phyloP scores from a whole-genome alignment of 2,888 invertebrate species.

The Bruchidius siliquastri region DNA sequence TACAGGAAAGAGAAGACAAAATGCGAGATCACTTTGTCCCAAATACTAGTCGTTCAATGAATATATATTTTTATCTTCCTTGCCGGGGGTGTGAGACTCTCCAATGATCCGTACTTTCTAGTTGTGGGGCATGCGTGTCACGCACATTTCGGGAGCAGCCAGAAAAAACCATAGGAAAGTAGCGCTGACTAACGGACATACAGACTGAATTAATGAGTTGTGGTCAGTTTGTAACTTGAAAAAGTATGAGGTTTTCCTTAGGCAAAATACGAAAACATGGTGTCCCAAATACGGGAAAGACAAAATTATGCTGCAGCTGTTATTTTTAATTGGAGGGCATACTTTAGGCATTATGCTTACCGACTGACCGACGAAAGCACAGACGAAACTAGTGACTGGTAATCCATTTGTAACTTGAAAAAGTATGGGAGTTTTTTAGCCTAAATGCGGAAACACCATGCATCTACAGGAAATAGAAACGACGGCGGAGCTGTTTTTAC shows the following conservation, averaged over 20 bases:
- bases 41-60: too few species aligned
- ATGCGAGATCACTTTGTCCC: too few species aligned
- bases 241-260: neutral
- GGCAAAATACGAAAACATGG: neutral
- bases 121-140: too few species aligned
- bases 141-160: constrained; percentile 18
- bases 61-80: too few species aligned
- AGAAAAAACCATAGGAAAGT: neutral
- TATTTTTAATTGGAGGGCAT: too few species aligned
- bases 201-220: neutral
- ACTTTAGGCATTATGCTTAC: too few species aligned
- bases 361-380: neutral
- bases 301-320: too few species aligned
- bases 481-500: too few species aligned
- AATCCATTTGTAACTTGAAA: neutral
- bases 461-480: neutral
- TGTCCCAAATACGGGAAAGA: neutral
- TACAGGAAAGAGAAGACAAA: neutral
- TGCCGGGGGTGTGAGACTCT: too few species aligned
- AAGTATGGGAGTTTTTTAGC: neutral
- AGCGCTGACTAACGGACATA: neutral
- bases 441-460: neutral
- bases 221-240: neutral
- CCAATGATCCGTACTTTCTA: too few species aligned
- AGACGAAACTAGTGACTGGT: neutral